These are phyloP conservation scores for Synaphobranchus kaupii DNA, from an alignment of 2,797 vertebrate species.

Conservation along the genomic window DNA sequence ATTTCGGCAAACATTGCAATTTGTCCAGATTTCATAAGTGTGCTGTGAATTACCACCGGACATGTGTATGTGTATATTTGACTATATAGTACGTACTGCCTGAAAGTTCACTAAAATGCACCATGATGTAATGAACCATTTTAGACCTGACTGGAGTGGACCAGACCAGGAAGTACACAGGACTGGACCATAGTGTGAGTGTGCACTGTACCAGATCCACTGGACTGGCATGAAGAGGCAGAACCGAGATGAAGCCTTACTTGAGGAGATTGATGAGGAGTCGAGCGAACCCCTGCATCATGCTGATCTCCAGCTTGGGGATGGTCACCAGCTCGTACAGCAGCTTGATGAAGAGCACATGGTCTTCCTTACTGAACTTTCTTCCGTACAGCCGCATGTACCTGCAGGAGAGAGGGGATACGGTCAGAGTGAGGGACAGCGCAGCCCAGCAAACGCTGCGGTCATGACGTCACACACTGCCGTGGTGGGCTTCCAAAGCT, in stretches of 20 bases:
- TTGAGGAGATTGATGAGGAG: constrained; percentile 94
- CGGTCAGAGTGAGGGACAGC: neutral
- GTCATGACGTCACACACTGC: neutral
- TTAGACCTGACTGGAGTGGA: neutral
- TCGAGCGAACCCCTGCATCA: constrained; percentile 96
- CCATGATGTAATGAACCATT: neutral
- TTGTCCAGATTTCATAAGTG: neutral
- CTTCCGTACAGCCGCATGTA: constrained; percentile 95
- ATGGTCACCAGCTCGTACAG: constrained; percentile 94
- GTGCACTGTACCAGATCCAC: neutral
- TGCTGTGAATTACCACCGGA: neutral
- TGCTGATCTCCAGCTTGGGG: constrained; percentile 93
- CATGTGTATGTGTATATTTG: neutral
- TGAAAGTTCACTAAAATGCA: neutral
- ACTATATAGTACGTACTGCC: neutral
- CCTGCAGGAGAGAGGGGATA: constrained; percentile 63
- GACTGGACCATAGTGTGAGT: neutral
- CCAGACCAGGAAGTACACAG: neutral
- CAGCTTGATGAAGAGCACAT: constrained; percentile 94
- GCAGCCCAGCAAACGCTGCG: neutral
- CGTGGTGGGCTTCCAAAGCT: too few species aligned
- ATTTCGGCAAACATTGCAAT: neutral
- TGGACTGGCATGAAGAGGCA: neutral
- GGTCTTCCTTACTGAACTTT: constrained; percentile 98
- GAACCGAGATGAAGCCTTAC: constrained; percentile 71